These are phyloP conservation scores for Melozone crissalis DNA, from an alignment of 2,113 vertebrate genomes.

Conservation along the genomic window DNA sequence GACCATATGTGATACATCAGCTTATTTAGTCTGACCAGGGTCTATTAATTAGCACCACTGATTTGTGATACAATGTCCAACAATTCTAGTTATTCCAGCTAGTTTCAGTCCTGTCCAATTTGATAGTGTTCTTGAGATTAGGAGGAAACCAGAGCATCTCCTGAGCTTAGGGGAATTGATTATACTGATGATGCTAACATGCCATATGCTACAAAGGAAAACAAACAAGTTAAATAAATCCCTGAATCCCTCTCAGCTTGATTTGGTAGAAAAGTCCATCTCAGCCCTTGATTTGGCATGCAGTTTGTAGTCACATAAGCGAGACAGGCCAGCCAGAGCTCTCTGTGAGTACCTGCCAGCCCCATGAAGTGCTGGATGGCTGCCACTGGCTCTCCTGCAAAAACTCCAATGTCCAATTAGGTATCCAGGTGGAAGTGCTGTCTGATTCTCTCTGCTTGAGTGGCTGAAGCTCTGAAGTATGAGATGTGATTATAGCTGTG, in stretches of 20 bases:
- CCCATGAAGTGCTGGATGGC: neutral
- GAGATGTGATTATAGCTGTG: neutral
- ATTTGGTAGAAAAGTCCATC: neutral
- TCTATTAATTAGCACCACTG: neutral
- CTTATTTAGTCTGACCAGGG: neutral
- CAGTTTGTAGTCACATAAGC: neutral
- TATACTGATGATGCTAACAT: neutral
- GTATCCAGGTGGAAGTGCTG: conserved; percentile 26
- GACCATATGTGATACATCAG: neutral
- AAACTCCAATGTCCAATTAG: neutral
- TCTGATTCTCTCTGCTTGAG: neutral
- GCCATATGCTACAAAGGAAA: neutral
- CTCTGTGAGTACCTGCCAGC: neutral
- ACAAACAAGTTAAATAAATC: neutral
- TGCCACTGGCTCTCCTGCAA: neutral
- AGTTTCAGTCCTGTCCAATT: neutral
- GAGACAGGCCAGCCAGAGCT: neutral
- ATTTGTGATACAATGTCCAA: neutral
- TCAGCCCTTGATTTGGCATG: neutral
- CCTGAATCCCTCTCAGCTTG: neutral
- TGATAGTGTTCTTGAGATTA: neutral
- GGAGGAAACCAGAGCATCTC: neutral
- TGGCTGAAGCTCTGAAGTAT: neutral
- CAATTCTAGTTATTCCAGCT: neutral
- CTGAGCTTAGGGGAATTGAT: neutral